Evolutionary conservation across 1,140 invertebrate genomes (phyloP).

Genomic region (Pararge aegeria): DNA sequence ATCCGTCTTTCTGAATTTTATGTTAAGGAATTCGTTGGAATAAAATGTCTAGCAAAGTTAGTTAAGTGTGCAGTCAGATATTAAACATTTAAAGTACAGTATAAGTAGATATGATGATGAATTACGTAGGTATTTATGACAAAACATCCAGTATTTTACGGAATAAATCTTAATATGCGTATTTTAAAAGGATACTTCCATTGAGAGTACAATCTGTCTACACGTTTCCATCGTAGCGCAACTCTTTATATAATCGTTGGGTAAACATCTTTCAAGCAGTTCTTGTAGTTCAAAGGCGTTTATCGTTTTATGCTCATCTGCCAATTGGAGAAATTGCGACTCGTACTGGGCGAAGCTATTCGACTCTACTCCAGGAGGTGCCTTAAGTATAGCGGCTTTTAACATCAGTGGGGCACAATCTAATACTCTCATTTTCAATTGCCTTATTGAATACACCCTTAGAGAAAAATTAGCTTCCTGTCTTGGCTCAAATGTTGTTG

Average conservation of each 20-base stretch:
- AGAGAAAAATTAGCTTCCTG: conserved; percentile 93
- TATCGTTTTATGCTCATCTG: conserved; percentile 93
- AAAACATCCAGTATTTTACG: too few relatives aligned
- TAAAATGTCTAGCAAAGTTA: too few relatives aligned
- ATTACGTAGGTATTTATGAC: too few relatives aligned
- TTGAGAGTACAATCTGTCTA: conserved; percentile 91
- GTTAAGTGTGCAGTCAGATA: too few relatives aligned
- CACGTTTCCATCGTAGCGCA: conserved; percentile 96
- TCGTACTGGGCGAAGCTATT: conserved; percentile 93
- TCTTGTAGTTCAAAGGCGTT: conserved; percentile 96
- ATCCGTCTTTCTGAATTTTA: conserved; percentile 84
- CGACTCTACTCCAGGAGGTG: conserved; percentile 82
- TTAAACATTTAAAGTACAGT: too few relatives aligned
- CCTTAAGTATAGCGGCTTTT: conserved; percentile 88
- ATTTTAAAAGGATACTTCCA: conserved; percentile 86
- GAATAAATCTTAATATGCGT: neutral
- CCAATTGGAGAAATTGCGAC: conserved; percentile 93
- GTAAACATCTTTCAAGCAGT: conserved; percentile 93
- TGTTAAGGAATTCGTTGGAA: conserved; percentile 56
- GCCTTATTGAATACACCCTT: conserved; percentile 90
- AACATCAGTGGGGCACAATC: conserved; percentile 87
- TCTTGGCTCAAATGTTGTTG: conserved; percentile 94
- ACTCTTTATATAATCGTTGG: conserved; percentile 97
- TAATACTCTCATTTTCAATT: conserved; percentile 90
- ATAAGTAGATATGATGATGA: too few relatives aligned